Base-by-base conservation (phyloP, 1,140 invertebrate species). In the Holcopasites calliopsidis region DNA sequence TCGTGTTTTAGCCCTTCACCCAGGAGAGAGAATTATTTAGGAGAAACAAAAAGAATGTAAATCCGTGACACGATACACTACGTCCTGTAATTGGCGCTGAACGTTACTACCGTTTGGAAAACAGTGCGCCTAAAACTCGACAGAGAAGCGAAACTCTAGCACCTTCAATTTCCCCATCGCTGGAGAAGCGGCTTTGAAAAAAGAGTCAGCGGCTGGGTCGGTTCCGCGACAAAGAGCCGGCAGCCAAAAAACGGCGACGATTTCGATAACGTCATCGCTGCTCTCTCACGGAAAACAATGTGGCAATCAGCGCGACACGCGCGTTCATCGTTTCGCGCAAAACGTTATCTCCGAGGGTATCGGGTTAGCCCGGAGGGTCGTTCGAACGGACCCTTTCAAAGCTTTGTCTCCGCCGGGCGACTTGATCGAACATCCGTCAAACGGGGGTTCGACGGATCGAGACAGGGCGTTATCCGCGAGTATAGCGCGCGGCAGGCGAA, bases 381-480 rank as follows among this genome's bases (percentile, higher is more conserved):
- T 21, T 55, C 38, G 7, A 47, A n/a, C 62, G 38, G 50, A 47
- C 18, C 38, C 50, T 66, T 74, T 74, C 61, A 57, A 66, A 57
- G 61, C 71, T 38, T 66, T 55, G 49, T 57, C 57, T 52, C 50
- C 60, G 16, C 11, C 21, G 61, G 18, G 50, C 44, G 18, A 66
- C 50, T 66, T 35, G 71, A 74, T 66, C 61, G 62, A 66, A 74
- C 71, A 57, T 74, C 55, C 61, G 71, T 74, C 62, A 74, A 55
- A n/a, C n/a, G 21, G 62, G 23, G 23, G 38, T 35, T 55, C 50
- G 38, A 47, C 62, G 61, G 31, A 52, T 55, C 49, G 35, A 61
- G 58, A 23, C 58, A 66, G 23, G n/a, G 28, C 62, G 66, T 74
- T 74, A 74, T 47, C 55, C 61, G 71, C 49, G 71, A 28, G 13